Evolutionary conservation across 2,113 vertebrate genomes (phyloP), one percentile per base, ranked within the genome.

Genomic region (Turdus rufiventris): DNA sequence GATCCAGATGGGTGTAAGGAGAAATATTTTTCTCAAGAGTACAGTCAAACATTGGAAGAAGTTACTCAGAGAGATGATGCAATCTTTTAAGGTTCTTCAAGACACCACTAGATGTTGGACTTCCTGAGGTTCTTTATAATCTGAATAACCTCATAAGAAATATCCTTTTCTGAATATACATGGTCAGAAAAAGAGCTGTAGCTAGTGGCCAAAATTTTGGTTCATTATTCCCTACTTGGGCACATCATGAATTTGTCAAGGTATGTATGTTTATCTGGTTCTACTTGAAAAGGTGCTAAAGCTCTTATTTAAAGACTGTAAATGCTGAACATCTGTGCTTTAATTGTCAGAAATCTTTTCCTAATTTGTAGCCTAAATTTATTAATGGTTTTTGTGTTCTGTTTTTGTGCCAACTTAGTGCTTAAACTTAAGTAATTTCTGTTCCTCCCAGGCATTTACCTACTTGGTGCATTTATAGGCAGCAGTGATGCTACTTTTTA

Each of bases 91-190:
- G 18, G 26, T 9, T 82, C 16, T 34, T n/a, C 23, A 85, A 58
- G 43, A 76, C 0, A 1, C 23, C 60, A 1, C 8, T 33, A 25
- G 6, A 40, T 10, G 34, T 8, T 76, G 10, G 43, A 54, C 11
- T 42, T 83, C 18, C 40, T 63, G 33, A 84, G 5, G 19, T 54
- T 83, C 53, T 63, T 76, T 42, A 28, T 33, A 65, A 77, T 5
- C 6, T 60, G 20, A 48, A 48, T 57, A 61, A 68, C 42, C 28
- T 26, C 36, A 31, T 50, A 42, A 75, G 5, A 17, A 53, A 8
- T 56, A 84, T 26, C 10, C 4, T 93, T 56, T 89, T 53, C 65
- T 87, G 31, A 65, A 65, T 18, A 60, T 7, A n/a, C 13, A 25
- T 2, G 4, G 8, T 45, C 34, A 86, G 45, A 81, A 89, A 84